Conservation (phyloP, 2,888 invertebrate genomes). For the Polymixis lichenea region DNA sequence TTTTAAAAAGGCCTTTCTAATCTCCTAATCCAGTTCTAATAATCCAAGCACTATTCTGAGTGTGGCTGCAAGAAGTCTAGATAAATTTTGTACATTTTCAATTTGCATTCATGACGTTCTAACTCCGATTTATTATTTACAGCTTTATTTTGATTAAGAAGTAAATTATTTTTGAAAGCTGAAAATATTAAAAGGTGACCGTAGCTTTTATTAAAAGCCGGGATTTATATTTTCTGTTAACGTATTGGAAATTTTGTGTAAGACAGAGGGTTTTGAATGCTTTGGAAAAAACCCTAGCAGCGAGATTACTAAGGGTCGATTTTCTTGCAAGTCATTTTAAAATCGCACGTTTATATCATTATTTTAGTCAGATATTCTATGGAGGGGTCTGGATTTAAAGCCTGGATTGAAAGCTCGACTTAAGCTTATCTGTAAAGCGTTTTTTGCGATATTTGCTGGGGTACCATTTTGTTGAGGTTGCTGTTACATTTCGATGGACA, state of each 20-base stretch:
- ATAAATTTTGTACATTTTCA: constrained; percentile 25
- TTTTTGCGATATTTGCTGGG: background rate
- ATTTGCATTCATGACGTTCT: constrained; percentile 27
- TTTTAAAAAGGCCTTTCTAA: background rate
- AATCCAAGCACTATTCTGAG: background rate
- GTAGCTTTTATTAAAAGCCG: constrained; percentile 8
- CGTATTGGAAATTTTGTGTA: constrained; percentile 15
- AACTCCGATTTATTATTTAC: constrained; percentile 32
- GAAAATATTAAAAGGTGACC: constrained; percentile 26
- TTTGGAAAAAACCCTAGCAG: background rate
- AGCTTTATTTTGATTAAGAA: constrained; percentile 24
- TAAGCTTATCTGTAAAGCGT: constrained; percentile 1
- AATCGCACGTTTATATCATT: background rate
- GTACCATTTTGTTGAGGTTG: background rate
- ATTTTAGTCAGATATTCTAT: background rate
- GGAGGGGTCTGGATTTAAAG: constrained; percentile 16
- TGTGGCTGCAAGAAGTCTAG: background rate
- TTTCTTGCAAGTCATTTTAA: background rate
- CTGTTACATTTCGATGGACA: background rate
- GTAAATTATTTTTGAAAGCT: constrained; percentile 6
- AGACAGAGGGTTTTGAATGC: constrained; percentile 1
- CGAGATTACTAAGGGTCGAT: background rate
- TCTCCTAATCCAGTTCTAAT: background rate
- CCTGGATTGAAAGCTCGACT: constrained; percentile 4
- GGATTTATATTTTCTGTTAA: constrained; percentile 21